Evolutionary conservation across 2,888 invertebrate genomes (phyloP), one percentile per base, ranked within the genome.

Genomic region (Ypsolopha sequella): DNA sequence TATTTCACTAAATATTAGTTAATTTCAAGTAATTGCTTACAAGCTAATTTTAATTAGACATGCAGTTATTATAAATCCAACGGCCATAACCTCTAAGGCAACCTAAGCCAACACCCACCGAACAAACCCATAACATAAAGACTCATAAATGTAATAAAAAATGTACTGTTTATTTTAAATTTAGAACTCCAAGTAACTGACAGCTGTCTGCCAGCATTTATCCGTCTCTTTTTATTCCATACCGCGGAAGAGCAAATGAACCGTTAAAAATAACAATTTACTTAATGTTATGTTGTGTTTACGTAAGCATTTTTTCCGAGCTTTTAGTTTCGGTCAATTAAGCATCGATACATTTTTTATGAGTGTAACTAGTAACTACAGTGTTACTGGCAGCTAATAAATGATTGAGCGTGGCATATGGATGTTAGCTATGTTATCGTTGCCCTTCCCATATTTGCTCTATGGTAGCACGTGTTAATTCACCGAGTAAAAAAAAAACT

Each of bases 121-220:
- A 39, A 39, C 9, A 10, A 52, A 53, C 51, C 54, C 49, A 52
- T 54, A 51, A 46, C 52, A 51, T 60, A 63, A 63, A 14, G 13
- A 13, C 24, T 74, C 70, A 72, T 71, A 73, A 70, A 70, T 59
- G 66, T 65, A 73, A 71, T 73, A 76, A 73, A 76, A 48, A 49
- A 36, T 51, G 36, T 65, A 70, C 73, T 74, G 76, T 77, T 81
- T 73, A 70, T 76, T 82, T 84, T 80, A 76, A 79, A 80, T 82
- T 79, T 80, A 75, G 79, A 80, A 74, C 73, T 70, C 75, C 56
- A 60, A 61, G 67, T 65, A 60, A 46, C 52, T 78, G 81, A 80
- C 85, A 86, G 82, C 80, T 82, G 82, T 74, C 79, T 63, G 67
- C 64, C 69, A 65, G 73, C 76, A 80, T 80, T 75, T 68, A 65